Evolutionary conservation across 2,888 invertebrate genomes (phyloP).

Genomic region (Boloria selene): DNA sequence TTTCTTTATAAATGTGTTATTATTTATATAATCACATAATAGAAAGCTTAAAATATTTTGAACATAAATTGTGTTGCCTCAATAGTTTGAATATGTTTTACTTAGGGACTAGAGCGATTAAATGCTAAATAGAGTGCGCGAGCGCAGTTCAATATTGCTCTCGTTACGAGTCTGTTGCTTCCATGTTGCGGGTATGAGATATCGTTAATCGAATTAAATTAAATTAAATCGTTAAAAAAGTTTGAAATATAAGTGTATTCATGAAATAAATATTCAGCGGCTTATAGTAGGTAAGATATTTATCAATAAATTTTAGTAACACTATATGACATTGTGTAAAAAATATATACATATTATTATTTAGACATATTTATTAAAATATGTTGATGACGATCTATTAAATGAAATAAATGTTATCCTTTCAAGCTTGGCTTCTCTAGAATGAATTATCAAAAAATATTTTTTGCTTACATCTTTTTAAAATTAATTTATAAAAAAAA

Average conservation of each 20-base stretch:
- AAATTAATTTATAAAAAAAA: too few species aligned
- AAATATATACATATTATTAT: too few species aligned
- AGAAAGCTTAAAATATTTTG: not conserved
- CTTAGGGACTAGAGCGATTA: slow-evolving; percentile 15
- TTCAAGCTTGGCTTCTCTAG: too few species aligned
- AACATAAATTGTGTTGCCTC: not conserved
- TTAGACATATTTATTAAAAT: too few species aligned
- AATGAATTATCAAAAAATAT: too few species aligned
- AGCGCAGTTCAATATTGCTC: slow-evolving; percentile 47
- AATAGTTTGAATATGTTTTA: slow-evolving; percentile 16
- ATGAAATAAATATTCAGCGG: slow-evolving; percentile 13
- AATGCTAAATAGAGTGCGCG: slow-evolving; percentile 32
- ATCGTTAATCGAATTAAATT: slow-evolving; percentile 12
- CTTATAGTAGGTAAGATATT: slow-evolving; percentile 1
- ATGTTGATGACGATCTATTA: too few species aligned
- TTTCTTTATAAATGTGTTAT: not conserved
- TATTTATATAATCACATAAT: not conserved
- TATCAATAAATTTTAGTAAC: not conserved
- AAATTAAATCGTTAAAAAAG: too few species aligned
- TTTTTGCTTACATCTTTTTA: too few species aligned
- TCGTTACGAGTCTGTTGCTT: slow-evolving; percentile 50
- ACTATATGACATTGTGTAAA: not conserved
- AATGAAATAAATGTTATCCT: too few species aligned
- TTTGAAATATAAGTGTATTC: slow-evolving; percentile 21
- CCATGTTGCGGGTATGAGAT: slow-evolving; percentile 11